A percentile compares a stretch with the other conserved stretches of the same genome.
Evolutionary conservation across 1,140 invertebrate genomes (phyloP).

Genomic region (Drosophila arizonae): DNA sequence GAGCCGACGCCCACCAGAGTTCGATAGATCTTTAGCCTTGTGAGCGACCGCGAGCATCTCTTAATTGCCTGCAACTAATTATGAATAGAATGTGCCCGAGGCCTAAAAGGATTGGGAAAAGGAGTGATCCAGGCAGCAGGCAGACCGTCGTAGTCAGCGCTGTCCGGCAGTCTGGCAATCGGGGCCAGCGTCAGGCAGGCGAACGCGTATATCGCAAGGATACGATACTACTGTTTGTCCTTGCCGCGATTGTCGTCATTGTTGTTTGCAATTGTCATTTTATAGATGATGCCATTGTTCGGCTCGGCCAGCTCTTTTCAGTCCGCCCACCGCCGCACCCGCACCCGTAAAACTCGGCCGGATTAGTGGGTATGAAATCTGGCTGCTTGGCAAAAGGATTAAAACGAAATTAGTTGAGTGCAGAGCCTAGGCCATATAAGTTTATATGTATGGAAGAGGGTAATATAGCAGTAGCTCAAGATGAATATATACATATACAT

Average conservation of each 20-base stretch:
- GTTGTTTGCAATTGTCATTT: constrained; percentile 81
- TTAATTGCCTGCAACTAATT: constrained; percentile 81
- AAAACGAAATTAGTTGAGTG: constrained; percentile 63
- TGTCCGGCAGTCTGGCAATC: constrained; percentile 5
- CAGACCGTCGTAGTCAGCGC: background rate
- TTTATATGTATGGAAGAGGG: background rate
- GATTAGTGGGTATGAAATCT: constrained; percentile 73
- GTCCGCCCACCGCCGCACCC: constrained; percentile 38
- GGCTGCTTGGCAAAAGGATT: constrained; percentile 64
- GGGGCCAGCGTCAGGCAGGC: constrained; percentile 10
- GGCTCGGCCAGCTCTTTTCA: constrained; percentile 21
- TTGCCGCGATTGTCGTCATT: constrained; percentile 78
- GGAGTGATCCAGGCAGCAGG: constrained; percentile 48
- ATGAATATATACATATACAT: background rate
- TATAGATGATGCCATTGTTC: constrained; percentile 79
- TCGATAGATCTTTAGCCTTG: constrained; percentile 43
- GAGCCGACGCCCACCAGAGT: constrained; percentile 32
- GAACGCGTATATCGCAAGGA: background rate
- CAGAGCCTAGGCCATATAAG: background rate
- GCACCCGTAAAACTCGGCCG: constrained; percentile 72
- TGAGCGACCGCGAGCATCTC: constrained; percentile 60
- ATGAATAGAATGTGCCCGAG: constrained; percentile 58
- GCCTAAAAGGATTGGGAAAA: constrained; percentile 39
- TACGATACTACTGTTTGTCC: constrained; percentile 72
- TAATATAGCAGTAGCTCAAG: constrained; percentile 7